Percentiles rank a stretch among this genome's conserved stretches.
Evolutionary conservation across 2,888 invertebrate species (phyloP).

Genomic region (Caenorhabditis sp.): DNA sequence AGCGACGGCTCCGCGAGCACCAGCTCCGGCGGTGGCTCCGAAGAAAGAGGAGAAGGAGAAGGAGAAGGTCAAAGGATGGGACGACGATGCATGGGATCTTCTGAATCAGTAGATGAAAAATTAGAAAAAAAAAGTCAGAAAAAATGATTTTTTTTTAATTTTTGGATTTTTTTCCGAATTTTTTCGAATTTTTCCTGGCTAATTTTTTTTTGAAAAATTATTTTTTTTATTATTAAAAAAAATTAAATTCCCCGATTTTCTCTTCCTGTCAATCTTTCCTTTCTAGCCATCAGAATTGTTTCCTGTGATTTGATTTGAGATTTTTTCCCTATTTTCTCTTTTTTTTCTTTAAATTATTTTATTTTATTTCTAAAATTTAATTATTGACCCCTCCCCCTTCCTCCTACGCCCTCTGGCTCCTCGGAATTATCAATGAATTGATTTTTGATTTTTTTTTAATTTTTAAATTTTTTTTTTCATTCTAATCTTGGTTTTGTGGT

Average conservation of each 20-base stretch:
- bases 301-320: constrained; percentile 62
- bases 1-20: constrained; percentile 25
- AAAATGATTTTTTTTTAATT: too few species aligned
- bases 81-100: constrained; percentile 82
- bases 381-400: too few species aligned
- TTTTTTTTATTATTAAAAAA: too few species aligned
- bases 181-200: constrained; percentile 11
- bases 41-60: constrained; percentile 62
- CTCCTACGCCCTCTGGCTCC: too few species aligned
- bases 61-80: constrained; percentile 73
- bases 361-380: constrained; percentile 1
- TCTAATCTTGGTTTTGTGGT: too few species aligned
- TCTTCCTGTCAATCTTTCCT: constrained; percentile 29
- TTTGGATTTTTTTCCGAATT: too few species aligned
- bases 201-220: constrained; percentile 22
- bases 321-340: background rate
- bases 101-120: constrained; percentile 73
- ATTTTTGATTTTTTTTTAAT: background rate
- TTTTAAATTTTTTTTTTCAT: background rate
- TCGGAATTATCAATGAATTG: background rate
- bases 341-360: constrained; percentile 1
- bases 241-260: constrained; percentile 12
- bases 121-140: background rate
- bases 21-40: constrained; percentile 36
- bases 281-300: constrained; percentile 57